Evolutionary conservation across 2,113 vertebrate genomes (phyloP).

Genomic region (Calidris pygmaea): DNA sequence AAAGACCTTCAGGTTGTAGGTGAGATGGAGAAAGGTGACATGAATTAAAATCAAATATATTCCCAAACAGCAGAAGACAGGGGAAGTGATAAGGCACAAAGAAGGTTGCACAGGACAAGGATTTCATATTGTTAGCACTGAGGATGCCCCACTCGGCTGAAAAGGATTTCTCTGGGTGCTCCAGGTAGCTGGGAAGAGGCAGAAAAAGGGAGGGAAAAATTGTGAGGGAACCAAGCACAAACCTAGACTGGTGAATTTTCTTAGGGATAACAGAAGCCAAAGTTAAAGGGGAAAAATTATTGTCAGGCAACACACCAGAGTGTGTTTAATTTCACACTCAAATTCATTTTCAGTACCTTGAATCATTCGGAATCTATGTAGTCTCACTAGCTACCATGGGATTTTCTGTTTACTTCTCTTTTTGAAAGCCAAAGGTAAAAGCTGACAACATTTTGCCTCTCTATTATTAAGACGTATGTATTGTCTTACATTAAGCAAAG

Average conservation of each 20-base stretch:
- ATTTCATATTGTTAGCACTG: background rate
- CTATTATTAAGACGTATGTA: too few species aligned
- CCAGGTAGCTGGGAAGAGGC: background rate
- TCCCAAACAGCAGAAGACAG: background rate
- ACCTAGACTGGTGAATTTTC: background rate
- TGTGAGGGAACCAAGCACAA: background rate
- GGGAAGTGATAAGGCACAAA: background rate
- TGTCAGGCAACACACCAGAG: background rate
- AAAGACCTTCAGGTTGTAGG: background rate
- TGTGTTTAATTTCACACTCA: background rate
- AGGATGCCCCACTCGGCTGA: background rate
- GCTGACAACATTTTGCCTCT: background rate
- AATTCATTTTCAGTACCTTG: background rate
- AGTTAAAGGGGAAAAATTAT: background rate
- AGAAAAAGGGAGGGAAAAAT: fast-evolving
- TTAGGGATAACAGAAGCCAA: background rate
- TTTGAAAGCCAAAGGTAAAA: background rate
- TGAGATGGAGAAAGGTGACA: background rate
- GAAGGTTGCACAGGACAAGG: background rate
- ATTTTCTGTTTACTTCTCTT: background rate
- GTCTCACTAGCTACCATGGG: fast-evolving
- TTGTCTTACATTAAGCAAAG: background rate
- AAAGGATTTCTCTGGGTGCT: background rate
- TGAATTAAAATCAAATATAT: background rate
- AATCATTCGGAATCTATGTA: background rate